Base-by-base conservation (phyloP, 2,113 vertebrate genomes). In the Hemichromis elongatus region DNA sequence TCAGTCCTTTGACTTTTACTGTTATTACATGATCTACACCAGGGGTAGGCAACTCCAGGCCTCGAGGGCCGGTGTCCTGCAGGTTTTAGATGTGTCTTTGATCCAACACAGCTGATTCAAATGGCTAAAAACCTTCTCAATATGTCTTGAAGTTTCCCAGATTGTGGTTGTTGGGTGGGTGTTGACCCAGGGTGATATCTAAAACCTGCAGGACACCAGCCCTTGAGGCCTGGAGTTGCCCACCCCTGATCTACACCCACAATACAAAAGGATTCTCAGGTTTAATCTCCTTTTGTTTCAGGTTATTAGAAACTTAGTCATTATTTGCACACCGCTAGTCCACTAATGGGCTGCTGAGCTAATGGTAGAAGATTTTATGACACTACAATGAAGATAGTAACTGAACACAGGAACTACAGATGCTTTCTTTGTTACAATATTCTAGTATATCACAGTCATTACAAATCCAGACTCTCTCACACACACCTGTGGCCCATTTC, bases 401-500 rank as follows among this genome's bases (percentile, higher is more conserved):
- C 8, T 1, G 1, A 26, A 78, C 77, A 85, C 61, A 35, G 70
- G 55, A 85, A 79, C 19, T 35, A 73, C 24, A 42, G 7, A 57
- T 24, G 61, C 75, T 82, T 45, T 26, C 37, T 87, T 90, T 89
- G 47, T 86, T 75, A 33, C 24, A 5, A 61, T 83, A 10, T 26
- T 59, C 21, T 79, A 24, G 14, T 21, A 56, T 45, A 2, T 70
- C 11, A 33, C 33, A 59, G 10, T 9, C 50, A 63, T 42, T 42
- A 37, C 45, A 66, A n/a, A 52, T 24, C 4, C 66, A 61, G 59
- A 63, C 33, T 13, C 33, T 37, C 4, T 6, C n/a, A 52, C 0
- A 18, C 7, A 73, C 35, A 53, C 99, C 98, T 99, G 96, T 99
- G 99, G 89, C 98, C 99, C 26, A 99, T 97, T 80, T 99, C 99